These are phyloP conservation scores for Dasysyrphus albostriatus DNA, from an alignment of 2,888 invertebrate genomes.

Conservation along the genomic window DNA sequence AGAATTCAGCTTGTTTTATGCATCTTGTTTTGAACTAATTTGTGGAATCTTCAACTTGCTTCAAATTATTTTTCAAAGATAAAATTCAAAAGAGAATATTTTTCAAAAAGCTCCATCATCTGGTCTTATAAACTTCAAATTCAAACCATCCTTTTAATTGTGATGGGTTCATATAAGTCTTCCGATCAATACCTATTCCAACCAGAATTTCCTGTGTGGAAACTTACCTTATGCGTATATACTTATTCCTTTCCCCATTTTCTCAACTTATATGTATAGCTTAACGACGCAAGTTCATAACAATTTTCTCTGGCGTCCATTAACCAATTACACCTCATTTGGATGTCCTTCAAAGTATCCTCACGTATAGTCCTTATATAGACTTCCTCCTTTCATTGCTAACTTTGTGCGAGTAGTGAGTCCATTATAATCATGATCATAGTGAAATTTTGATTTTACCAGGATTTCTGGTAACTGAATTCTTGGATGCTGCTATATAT, in stretches of 20 bases:
- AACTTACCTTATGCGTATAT: background rate
- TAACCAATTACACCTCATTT: slow-evolving; percentile 66
- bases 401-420: slow-evolving; percentile 20
- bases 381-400: slow-evolving; percentile 18
- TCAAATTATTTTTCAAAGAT: background rate
- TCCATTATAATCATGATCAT: slow-evolving; percentile 67
- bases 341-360: slow-evolving; percentile 64
- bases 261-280: background rate
- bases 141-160: background rate
- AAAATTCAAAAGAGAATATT: background rate
- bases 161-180: background rate
- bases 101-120: background rate
- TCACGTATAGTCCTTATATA: slow-evolving; percentile 60
- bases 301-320: slow-evolving; percentile 35
- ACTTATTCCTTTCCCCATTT: slow-evolving; percentile 26
- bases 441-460: slow-evolving; percentile 71
- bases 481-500: background rate
- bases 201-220: slow-evolving; percentile 12
- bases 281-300: slow-evolving; percentile 29
- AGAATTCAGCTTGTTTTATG: too few relatives aligned
- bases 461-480: slow-evolving; percentile 53
- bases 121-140: background rate
- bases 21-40: too few relatives aligned
- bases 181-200: background rate
- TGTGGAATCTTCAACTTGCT: too few relatives aligned